These are phyloP conservation scores for Scophthalmus maximus DNA, from an alignment of 2,113 vertebrate genomes.

Conservation along the genomic window DNA sequence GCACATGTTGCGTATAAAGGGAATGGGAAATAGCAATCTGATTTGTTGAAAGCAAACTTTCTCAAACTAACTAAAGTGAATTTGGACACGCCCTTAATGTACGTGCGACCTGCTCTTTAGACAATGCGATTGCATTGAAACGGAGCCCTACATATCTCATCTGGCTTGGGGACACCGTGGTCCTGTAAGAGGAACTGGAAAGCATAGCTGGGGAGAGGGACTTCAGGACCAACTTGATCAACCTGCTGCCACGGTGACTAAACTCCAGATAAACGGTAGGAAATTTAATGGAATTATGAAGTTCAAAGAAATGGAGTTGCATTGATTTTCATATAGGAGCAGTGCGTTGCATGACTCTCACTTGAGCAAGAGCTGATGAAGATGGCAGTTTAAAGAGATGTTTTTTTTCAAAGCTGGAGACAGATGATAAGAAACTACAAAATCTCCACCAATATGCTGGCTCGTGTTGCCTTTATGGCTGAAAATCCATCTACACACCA, in stretches of 20 bases:
- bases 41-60: background rate
- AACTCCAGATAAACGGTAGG: background rate
- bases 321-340: conserved; percentile 47
- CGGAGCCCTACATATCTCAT: background rate
- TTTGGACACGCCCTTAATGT: background rate
- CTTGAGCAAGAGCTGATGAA: conserved; percentile 21
- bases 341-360: conserved; percentile 12
- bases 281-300: conserved; percentile 43
- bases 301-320: conserved; percentile 39
- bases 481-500: conserved; percentile 23
- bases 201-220: background rate
- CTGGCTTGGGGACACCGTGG: background rate
- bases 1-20: no score
- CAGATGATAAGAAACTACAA: conserved; percentile 43
- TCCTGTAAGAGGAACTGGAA: background rate
- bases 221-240: background rate
- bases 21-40: background rate
- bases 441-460: conserved; percentile 24
- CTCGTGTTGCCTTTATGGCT: conserved; percentile 32
- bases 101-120: background rate
- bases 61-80: no score
- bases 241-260: background rate
- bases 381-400: conserved; percentile 19
- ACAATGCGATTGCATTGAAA: background rate
- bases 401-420: conserved; percentile 34